Percentiles rank a stretch among this genome's conserved stretches.
Evolutionary conservation across 2,113 vertebrate genomes (phyloP).

Genomic region (Malurus alboscapulatus): DNA sequence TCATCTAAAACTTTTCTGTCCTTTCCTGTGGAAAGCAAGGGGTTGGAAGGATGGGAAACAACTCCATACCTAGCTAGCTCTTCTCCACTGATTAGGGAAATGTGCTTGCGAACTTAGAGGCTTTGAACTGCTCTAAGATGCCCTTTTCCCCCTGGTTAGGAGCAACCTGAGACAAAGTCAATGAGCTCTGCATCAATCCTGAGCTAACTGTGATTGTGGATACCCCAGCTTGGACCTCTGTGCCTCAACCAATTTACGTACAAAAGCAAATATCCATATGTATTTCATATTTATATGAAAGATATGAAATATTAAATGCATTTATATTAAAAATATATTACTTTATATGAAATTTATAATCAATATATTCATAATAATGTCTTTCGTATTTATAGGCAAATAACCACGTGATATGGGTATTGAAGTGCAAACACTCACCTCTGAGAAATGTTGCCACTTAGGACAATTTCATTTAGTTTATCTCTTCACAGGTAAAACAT

Average conservation of each 20-base stretch:
- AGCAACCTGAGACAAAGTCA: background rate
- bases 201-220: background rate
- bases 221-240: background rate
- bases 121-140: background rate
- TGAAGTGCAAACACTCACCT: background rate
- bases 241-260: background rate
- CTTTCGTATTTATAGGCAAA: background rate
- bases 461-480: background rate
- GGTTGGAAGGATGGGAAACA: background rate
- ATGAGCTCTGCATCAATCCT: background rate
- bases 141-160: rapidly evolving
- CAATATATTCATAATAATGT: background rate
- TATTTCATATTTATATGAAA: background rate
- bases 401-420: rapidly evolving
- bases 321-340: background rate
- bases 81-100: background rate
- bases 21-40: background rate
- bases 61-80: background rate
- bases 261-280: background rate
- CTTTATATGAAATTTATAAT: background rate
- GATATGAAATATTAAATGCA: background rate
- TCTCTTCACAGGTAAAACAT: background rate
- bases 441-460: background rate
- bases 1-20: background rate
- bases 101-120: background rate